phyloP scores from a whole-genome alignment of 2,797 vertebrate genomes.

The Tympanoctomys barrerae region DNA sequence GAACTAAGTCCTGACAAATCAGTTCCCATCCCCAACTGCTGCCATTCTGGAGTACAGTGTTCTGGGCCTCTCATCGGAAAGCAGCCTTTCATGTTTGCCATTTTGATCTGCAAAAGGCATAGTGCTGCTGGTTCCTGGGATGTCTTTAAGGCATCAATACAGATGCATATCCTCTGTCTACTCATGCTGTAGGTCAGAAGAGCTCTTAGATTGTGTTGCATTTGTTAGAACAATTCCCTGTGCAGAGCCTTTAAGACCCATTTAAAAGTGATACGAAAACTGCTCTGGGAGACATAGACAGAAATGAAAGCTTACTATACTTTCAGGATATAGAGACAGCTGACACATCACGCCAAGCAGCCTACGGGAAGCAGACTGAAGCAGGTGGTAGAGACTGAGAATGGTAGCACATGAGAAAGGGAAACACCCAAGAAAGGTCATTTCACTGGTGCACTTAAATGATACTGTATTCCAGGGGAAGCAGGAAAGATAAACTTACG shows the following conservation, averaged over 20 bases:
- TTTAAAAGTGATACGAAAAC: background rate
- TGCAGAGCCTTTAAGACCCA: background rate
- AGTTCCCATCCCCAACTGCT: background rate
- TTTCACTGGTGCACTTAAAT: background rate
- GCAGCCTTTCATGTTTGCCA: background rate
- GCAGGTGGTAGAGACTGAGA: background rate
- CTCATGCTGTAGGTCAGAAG: background rate
- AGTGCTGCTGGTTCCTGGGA: background rate
- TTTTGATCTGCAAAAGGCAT: background rate
- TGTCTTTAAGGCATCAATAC: no score
- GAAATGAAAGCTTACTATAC: background rate
- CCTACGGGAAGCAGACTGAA: background rate
- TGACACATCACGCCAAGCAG: background rate
- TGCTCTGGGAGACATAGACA: background rate
- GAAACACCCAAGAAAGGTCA: background rate
- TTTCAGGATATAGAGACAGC: background rate
- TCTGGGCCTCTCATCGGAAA: background rate
- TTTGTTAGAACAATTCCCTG: no score
- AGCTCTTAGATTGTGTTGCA: background rate
- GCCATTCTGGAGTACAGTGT: background rate
- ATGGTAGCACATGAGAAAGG: background rate
- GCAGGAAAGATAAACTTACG: background rate
- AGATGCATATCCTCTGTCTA: background rate
- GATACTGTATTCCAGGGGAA: background rate
- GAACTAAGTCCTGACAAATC: background rate